phyloP scores from a whole-genome alignment of 2,888 invertebrate species.

The Hipparchia sbordonii region DNA sequence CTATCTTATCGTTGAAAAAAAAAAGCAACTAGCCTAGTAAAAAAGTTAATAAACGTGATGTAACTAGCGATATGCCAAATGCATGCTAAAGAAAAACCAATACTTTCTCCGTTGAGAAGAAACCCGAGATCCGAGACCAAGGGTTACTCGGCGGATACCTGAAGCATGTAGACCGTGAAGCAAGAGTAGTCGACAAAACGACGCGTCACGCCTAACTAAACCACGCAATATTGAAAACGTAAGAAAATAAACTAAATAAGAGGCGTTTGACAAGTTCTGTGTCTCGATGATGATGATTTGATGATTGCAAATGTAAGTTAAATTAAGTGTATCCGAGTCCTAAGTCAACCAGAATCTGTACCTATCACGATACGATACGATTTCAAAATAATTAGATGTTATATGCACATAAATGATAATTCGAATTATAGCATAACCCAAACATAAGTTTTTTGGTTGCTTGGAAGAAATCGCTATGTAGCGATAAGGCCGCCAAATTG shows the following conservation, averaged over 20 bases:
- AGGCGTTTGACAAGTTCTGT: conserved; percentile 6
- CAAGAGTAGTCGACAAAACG: conserved; percentile 74
- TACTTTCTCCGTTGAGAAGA: conserved; percentile 48
- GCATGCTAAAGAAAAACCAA: conserved; percentile 40
- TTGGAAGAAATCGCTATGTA: too few species aligned
- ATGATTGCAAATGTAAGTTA: neutral
- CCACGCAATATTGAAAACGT: conserved; percentile 66
- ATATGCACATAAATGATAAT: neutral
- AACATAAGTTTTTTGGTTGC: too few species aligned
- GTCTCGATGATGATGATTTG: conserved; percentile 4
- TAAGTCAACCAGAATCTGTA: too few species aligned
- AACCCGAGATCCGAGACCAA: conserved; percentile 60
- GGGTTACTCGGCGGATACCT: conserved; percentile 68
- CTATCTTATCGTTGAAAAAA: too few species aligned
- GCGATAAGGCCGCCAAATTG: too few species aligned
- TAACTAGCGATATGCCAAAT: conserved; percentile 23
- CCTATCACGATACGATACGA: too few species aligned
- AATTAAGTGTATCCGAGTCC: too few species aligned
- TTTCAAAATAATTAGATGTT: too few species aligned
- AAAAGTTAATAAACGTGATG: neutral
- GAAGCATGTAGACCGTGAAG: conserved; percentile 77
- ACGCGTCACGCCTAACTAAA: conserved; percentile 73
- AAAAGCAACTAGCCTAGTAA: too few species aligned
- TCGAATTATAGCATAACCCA: too few species aligned
- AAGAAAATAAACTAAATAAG: conserved; percentile 23